phyloP scores from a whole-genome alignment of 2,113 vertebrate genomes.

The Penelope pileata region DNA sequence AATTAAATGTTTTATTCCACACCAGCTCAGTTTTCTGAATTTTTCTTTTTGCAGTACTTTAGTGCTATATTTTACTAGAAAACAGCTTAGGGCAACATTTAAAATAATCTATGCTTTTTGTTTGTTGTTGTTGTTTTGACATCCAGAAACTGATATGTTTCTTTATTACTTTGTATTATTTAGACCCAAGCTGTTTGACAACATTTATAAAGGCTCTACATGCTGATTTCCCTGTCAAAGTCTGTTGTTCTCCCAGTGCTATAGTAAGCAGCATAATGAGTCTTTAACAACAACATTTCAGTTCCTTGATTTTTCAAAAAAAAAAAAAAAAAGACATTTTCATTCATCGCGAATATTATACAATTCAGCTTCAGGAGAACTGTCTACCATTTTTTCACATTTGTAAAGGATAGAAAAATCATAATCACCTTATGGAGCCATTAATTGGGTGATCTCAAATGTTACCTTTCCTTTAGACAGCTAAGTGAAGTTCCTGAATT shows the following conservation, averaged over 20 bases:
- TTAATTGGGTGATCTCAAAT: not conserved
- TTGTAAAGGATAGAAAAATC: not conserved
- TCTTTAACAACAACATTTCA: not conserved
- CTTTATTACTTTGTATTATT: not conserved
- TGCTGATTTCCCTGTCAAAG: not conserved
- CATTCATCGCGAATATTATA: not conserved
- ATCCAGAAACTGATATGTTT: not conserved
- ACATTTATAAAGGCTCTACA: not conserved
- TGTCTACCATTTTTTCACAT: not conserved
- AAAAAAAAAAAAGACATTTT: not conserved
- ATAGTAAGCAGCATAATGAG: not conserved
- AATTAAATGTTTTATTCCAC: not conserved
- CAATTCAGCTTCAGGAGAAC: not conserved
- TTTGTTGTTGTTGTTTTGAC: not conserved
- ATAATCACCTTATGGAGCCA: not conserved
- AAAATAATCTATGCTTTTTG: not conserved
- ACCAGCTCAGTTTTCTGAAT: not conserved
- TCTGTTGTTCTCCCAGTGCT: not conserved
- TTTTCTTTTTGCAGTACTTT: not conserved
- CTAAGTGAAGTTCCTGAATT: not conserved
- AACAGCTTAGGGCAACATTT: not conserved
- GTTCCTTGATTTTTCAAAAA: not conserved
- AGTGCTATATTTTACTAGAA: not conserved
- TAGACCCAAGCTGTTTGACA: not conserved
- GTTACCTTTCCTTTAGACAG: not conserved